Base-by-base conservation (phyloP, 2,113 vertebrate species). In the Scopus umbretta region DNA sequence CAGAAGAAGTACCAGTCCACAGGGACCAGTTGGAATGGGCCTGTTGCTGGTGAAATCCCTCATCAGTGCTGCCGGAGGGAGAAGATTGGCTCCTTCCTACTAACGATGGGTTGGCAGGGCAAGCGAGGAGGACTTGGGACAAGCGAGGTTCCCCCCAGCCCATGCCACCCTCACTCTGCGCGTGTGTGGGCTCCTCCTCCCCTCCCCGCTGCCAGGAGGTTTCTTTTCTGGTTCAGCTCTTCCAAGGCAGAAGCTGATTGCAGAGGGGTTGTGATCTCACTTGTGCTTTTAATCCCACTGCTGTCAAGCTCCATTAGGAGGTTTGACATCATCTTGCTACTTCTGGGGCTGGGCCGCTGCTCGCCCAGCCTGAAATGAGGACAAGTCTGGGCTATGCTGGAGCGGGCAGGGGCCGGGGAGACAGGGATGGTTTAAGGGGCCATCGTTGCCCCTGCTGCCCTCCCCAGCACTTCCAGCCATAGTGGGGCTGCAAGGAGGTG, bases 261-360 rank as follows among this genome's bases (percentile, higher is more conserved):
- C 93, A 63, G 93, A 93, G 94, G 65, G 91, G 72, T 34, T 83
- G 63, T 4, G 10, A 88, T 95, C 95, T 84, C 95, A 87, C 97
- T 96, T 62, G 78, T 88, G 98, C 97, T 98, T 98, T 98, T 97
- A 98, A 97, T 97, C 97, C 91, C 87, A n/a, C 91, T 56, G 97
- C 98, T 98, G 98, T 98, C 98, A 98, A 95, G 90, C 98, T 98
- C 97, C 97, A 98, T 98, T 98, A 98, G 97, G 94, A 97, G 96
- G 80, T 88, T 80, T 88, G 86, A 84, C 98, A 97, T 98, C 97
- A 98, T 88, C 93, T 95, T 30, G 0, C 95, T 89, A 97, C 97
- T 94, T 97, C 94, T 97, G 97, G 96, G 98, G 97, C 97, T 8
- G 29, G 96, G 91, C 97, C 38, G 82, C 80, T 2, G 36, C 80